Evolutionary conservation across 1,140 invertebrate species (phyloP).

Genomic region (Venturia canescens): DNA sequence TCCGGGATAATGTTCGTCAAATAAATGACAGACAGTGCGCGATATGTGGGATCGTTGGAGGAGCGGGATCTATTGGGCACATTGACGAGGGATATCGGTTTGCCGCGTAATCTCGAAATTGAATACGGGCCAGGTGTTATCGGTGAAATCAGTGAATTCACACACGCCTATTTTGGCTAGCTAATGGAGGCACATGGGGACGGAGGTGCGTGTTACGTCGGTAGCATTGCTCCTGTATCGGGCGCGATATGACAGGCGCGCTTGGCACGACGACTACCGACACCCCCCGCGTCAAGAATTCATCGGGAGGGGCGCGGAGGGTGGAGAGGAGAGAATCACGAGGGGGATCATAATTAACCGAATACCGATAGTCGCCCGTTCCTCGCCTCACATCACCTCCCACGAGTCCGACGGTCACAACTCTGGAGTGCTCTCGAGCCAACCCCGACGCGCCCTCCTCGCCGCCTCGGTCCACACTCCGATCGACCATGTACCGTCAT

Average conservation of each 20-base stretch:
- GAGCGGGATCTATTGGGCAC: neutral
- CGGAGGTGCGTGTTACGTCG: constrained; percentile 64
- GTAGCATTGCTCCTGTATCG: constrained; percentile 69
- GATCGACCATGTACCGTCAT: constrained; percentile 35
- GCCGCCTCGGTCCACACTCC: constrained; percentile 16
- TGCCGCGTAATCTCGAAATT: constrained; percentile 20
- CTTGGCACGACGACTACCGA: constrained; percentile 71
- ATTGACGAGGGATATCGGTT: constrained; percentile 21
- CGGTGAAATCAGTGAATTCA: constrained; percentile 33
- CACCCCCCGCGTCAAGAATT: constrained; percentile 76
- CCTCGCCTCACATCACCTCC: constrained; percentile 52
- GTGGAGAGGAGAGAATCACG: constrained; percentile 66
- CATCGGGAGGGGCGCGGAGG: constrained; percentile 63
- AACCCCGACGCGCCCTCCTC: constrained; percentile 32
- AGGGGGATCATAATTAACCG: constrained; percentile 76
- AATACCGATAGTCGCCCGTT: constrained; percentile 75
- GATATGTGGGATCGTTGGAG: neutral
- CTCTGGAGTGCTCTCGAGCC: constrained; percentile 5
- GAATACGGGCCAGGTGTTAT: constrained; percentile 24
- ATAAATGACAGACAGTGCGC: neutral
- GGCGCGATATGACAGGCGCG: constrained; percentile 74
- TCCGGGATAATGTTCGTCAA: neutral
- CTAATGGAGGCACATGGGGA: constrained; percentile 54
- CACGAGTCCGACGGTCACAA: constrained; percentile 28
- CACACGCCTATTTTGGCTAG: constrained; percentile 23